Base-by-base conservation (phyloP, 2,113 vertebrate species). In the Australoheros scitulus region DNA sequence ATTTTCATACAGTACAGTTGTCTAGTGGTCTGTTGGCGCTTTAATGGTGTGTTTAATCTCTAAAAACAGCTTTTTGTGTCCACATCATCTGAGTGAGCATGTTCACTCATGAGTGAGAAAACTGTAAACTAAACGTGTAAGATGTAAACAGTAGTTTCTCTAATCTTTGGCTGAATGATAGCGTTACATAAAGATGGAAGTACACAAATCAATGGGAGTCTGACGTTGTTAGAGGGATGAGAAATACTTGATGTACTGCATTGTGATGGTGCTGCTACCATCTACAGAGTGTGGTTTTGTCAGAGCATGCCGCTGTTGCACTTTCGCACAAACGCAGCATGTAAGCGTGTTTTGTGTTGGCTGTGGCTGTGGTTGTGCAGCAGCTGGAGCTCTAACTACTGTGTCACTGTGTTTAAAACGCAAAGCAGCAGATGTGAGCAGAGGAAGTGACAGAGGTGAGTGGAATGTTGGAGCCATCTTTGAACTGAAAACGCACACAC, bases 401-500 rank as follows among this genome's bases (percentile, higher is more conserved):
- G 36, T 95, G 87, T 95, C 90, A 92, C 92, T 94, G 91, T 95
- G 93, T 94, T 95, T 94, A 96, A 96, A 97, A 97, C 96, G 96
- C 97, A 92, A 95, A 85, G 96, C 96, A 87, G 96, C 97, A 99
- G 98, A 96, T 98, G 94, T 98, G 97, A 97, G 95, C 96, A 93
- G 96, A 98, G 94, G 97, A 99, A 95, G 96, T 98, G 94, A 97
- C 97, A 5, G 97, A 97, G 97, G 98, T 99, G 96, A 98, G 97
- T 96, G 96, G 95, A 96, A 93, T 89, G 92, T 94, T 95, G 88
- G 81, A 83, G 82, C 76, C 92, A 81, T 87, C 72, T 90, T 92
- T 92, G 80, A 90, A 79, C 43, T 82, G 29, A 47, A 24, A 52
- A 52, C 65, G 36, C 63, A 70, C 63, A 76, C 79, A 57, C 84